Conservation (phyloP, 2,888 invertebrate species). For the Bimastos eiseni region DNA sequence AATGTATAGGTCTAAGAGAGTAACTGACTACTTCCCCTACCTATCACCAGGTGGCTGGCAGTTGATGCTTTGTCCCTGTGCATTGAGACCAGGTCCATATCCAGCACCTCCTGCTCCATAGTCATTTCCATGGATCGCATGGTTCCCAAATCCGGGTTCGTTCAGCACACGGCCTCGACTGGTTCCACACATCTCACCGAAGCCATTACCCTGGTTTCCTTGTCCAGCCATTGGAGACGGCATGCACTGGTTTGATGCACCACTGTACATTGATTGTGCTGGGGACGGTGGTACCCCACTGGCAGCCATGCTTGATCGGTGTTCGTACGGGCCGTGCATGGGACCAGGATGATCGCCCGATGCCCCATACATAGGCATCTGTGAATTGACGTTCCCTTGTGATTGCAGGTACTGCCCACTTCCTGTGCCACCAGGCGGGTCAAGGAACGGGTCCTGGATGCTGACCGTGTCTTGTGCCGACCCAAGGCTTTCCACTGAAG, state of each 20-base stretch:
- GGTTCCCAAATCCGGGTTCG: slow-evolving; percentile 1
- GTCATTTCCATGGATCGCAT: background rate
- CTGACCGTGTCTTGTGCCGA: slow-evolving; percentile 23
- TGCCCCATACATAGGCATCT: slow-evolving; percentile 17
- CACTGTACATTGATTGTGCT: background rate
- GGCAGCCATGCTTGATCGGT: slow-evolving; percentile 8
- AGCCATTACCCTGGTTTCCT: slow-evolving; percentile 19
- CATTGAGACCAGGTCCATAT: background rate
- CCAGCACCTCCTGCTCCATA: slow-evolving; percentile 1
- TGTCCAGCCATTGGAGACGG: slow-evolving; percentile 9
- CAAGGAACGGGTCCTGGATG: slow-evolving; percentile 28
- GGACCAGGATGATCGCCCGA: background rate
- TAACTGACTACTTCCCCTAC: background rate
- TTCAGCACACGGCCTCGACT: background rate
- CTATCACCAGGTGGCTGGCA: slow-evolving; percentile 19
- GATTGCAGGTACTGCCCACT: background rate
- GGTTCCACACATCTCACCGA: slow-evolving; percentile 7
- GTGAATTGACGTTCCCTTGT: background rate
- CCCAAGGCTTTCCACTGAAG: background rate
- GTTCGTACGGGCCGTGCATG: background rate
- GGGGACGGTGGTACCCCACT: background rate
- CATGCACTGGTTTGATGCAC: slow-evolving; percentile 22
- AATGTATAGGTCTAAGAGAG: background rate
- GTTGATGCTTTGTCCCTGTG: background rate
- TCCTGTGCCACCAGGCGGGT: background rate